phyloP scores from a whole-genome alignment of 2,797 vertebrate species.

The Poliocrania exsul region DNA sequence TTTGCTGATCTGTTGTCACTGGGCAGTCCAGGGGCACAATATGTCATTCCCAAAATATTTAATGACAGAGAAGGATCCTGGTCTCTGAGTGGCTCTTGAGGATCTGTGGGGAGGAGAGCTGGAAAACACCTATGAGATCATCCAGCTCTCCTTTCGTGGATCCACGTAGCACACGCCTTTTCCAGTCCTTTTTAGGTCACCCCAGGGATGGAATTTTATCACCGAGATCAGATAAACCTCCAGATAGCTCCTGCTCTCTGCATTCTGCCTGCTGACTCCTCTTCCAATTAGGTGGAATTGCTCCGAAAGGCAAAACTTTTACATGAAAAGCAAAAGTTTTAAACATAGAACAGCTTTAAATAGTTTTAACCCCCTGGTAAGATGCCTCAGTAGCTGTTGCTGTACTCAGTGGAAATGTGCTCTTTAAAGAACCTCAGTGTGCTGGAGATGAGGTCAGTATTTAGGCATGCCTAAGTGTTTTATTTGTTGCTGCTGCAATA shows the following conservation, averaged over 20 bases:
- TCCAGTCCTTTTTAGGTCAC: conserved; percentile 66
- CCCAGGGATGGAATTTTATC: conserved; percentile 57
- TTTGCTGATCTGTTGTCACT: conserved; percentile 12
- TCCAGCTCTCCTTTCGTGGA: neutral
- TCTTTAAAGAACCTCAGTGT: neutral
- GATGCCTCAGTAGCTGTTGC: neutral
- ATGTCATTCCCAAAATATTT: conserved; percentile 55
- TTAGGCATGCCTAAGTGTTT: conserved; percentile 28
- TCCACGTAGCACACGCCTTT: conserved; percentile 36
- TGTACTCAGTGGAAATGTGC: neutral
- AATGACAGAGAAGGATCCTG: conserved; percentile 27
- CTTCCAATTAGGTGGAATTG: neutral
- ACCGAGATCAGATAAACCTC: conserved; percentile 44
- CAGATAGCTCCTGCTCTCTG: neutral
- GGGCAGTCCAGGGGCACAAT: neutral
- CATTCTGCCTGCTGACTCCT: neutral
- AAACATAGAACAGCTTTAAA: neutral
- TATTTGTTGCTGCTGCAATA: conserved; percentile 44
- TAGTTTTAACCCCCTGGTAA: neutral
- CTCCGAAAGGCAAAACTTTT: neutral
- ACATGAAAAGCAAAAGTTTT: neutral
- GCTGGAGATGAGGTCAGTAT: neutral
- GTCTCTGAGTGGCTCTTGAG: conserved; percentile 36
- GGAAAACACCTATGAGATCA: conserved; percentile 65
- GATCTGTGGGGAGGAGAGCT: neutral